These are phyloP conservation scores for Eptesicus fuscus DNA, from an alignment of 2,113 vertebrate genomes.

Conservation along the genomic window DNA sequence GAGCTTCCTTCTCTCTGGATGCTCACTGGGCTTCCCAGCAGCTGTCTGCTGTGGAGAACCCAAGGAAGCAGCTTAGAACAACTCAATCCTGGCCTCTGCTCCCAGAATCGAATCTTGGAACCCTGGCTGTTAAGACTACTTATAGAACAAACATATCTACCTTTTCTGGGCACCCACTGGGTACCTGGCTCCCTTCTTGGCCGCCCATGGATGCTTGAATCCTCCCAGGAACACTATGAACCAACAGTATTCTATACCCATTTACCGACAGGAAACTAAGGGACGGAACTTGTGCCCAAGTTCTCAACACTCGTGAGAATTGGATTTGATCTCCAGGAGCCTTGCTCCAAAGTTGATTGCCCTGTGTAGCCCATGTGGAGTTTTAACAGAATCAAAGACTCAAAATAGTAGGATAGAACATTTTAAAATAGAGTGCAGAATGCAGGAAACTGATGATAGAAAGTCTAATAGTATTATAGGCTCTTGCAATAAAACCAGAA, in stretches of 20 bases:
- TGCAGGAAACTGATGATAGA: neutral
- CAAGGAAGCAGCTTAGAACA: neutral
- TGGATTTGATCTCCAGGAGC: neutral
- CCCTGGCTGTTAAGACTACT: rapidly evolving
- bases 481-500: neutral
- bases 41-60: conserved; percentile 81
- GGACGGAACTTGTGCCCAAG: rapidly evolving
- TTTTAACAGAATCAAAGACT: neutral
- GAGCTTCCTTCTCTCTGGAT: conserved; percentile 83
- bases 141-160: neutral
- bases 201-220: rapidly evolving
- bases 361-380: too few species aligned
- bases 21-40: conserved; percentile 84
- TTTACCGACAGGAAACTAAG: neutral
- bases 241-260: neutral
- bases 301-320: neutral
- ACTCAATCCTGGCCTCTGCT: neutral
- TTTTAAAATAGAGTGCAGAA: neutral
- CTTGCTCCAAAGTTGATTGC: neutral
- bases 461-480: neutral
- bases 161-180: rapidly evolving
- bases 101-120: neutral
- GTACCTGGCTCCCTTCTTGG: rapidly evolving
- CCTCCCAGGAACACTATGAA: rapidly evolving
- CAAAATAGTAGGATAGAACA: neutral